Conservation (phyloP, 2,113 vertebrate species). For the Eidolon helvum region DNA sequence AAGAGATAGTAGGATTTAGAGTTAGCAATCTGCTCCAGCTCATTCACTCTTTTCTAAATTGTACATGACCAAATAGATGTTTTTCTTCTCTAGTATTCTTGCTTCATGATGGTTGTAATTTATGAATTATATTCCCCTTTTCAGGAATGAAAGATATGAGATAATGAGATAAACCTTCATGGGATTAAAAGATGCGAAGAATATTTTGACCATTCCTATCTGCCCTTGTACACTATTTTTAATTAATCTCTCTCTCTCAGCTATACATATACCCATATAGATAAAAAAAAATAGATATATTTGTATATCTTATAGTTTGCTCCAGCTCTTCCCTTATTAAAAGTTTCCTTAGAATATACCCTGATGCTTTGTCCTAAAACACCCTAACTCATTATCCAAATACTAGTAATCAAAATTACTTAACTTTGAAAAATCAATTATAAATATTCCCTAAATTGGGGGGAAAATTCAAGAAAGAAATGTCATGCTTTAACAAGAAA, state of each 20-base stretch:
- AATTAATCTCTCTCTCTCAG: background rate
- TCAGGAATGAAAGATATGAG: background rate
- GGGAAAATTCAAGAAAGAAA: constrained; percentile 28
- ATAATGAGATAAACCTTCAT: background rate
- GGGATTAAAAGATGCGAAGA: background rate
- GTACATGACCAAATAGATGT: background rate
- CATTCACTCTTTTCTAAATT: background rate
- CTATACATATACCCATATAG: background rate
- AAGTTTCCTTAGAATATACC: background rate
- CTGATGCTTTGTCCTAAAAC: background rate
- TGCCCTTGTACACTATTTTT: background rate
- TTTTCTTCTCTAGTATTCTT: background rate
- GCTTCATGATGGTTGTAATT: background rate
- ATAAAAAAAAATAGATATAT: background rate
- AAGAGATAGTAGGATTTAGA: background rate
- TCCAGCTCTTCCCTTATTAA: background rate
- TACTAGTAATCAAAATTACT: background rate
- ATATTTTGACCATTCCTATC: background rate
- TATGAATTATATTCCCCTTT: background rate
- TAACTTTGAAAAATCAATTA: constrained; percentile 6
- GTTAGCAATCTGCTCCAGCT: background rate
- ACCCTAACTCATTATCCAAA: background rate
- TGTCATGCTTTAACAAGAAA: background rate
- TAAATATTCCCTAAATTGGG: background rate
- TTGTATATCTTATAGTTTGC: background rate